Evolutionary conservation across 2,113 vertebrate genomes (phyloP).

Genomic region (Melospiza georgiana): DNA sequence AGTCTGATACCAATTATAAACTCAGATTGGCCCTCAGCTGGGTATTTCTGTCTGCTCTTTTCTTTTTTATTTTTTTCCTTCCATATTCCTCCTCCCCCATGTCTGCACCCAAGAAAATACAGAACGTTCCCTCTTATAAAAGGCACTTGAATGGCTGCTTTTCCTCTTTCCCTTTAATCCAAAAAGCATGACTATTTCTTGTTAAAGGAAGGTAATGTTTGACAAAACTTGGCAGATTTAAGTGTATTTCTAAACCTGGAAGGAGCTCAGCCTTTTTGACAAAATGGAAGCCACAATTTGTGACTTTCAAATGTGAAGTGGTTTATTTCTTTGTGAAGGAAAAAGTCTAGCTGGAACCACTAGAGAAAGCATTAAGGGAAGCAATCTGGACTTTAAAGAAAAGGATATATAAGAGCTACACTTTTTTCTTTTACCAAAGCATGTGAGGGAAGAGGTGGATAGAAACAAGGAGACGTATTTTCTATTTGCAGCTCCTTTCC

Average conservation of each 20-base stretch:
- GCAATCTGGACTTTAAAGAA: neutral
- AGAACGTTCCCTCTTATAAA: slow-evolving; percentile 20
- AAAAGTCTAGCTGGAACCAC: slow-evolving; percentile 42
- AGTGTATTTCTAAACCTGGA: slow-evolving; percentile 68
- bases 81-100: slow-evolving; percentile 4
- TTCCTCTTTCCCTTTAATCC: neutral
- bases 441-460: neutral
- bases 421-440: slow-evolving; percentile 16
- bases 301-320: slow-evolving; percentile 64
- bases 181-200: slow-evolving; percentile 56
- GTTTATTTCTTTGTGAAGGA: slow-evolving; percentile 50
- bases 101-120: slow-evolving; percentile 30
- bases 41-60: slow-evolving; percentile 18
- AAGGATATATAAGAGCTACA: neutral
- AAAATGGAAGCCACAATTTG: slow-evolving; percentile 67
- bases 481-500: slow-evolving; percentile 54
- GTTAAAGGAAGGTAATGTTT: slow-evolving; percentile 60
- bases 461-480: slow-evolving; percentile 35
- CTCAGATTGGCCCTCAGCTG: neutral
- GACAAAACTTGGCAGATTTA: slow-evolving; percentile 69
- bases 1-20: slow-evolving; percentile 21
- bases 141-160: slow-evolving; percentile 35
- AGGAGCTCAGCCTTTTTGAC: slow-evolving; percentile 55
- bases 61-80: neutral
- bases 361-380: slow-evolving; percentile 56